phyloP scores from a whole-genome alignment of 2,113 vertebrate species.

The Gavialis gangeticus region DNA sequence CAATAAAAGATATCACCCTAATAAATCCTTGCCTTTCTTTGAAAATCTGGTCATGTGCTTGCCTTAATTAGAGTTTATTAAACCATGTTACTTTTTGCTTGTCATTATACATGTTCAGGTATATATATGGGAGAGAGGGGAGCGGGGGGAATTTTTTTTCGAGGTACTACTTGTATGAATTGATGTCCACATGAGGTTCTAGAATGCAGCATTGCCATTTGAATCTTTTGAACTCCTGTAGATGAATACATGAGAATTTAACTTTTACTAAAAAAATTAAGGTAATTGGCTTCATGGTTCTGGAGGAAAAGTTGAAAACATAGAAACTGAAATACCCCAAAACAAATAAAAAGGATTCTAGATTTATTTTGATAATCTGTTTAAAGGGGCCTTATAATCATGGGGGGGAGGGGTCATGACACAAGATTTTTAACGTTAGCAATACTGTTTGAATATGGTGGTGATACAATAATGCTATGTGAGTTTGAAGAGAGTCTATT shows the following conservation, averaged over 20 bases:
- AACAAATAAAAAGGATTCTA: not conserved
- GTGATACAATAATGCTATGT: not conserved
- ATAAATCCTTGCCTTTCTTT: not conserved
- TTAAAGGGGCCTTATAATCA: not conserved
- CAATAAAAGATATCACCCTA: no score
- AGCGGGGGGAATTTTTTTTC: not conserved
- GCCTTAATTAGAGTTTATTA: not conserved
- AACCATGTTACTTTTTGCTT: not conserved
- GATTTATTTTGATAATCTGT: not conserved
- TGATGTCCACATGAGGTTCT: not conserved
- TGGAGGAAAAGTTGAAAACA: conserved; percentile 4
- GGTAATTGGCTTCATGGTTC: not conserved
- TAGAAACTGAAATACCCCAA: not conserved
- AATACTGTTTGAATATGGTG: not conserved
- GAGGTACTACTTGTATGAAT: not conserved
- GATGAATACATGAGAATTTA: not conserved
- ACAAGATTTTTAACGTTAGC: not conserved
- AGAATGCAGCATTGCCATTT: not conserved
- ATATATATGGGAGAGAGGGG: not conserved
- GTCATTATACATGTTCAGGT: not conserved
- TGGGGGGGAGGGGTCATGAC: not conserved
- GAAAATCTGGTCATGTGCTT: not conserved
- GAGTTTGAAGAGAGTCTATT: not conserved
- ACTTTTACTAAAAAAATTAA: not conserved
- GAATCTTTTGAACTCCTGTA: not conserved